Conservation (phyloP, 1,140 invertebrate species). For the Drosophila watanabei region DNA sequence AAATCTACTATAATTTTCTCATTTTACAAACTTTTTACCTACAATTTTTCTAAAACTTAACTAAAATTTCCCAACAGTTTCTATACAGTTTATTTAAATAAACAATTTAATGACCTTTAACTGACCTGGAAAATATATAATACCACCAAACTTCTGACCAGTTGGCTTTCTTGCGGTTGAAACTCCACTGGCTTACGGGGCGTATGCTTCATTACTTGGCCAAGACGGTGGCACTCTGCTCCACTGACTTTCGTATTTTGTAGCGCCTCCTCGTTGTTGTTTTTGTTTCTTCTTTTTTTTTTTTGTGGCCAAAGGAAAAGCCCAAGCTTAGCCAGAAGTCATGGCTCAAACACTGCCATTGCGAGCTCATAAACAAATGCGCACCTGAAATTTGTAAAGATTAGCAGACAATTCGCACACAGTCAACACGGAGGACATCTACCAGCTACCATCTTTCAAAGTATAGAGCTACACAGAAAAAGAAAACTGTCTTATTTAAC, state of each 20-base stretch:
- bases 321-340: slow-evolving; percentile 47
- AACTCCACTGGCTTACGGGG: neutral
- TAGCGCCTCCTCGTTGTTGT: neutral
- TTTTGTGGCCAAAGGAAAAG: slow-evolving; percentile 3
- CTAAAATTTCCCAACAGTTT: neutral
- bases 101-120: neutral
- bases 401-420: slow-evolving; percentile 81
- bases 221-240: neutral
- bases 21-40: too few species aligned
- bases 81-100: neutral
- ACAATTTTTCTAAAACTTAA: neutral
- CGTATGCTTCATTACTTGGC: slow-evolving; percentile 13
- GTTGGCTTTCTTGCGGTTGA: neutral
- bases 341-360: slow-evolving; percentile 10
- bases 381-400: slow-evolving; percentile 81
- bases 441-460: slow-evolving; percentile 24
- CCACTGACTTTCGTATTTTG: slow-evolving; percentile 1
- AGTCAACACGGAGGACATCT: slow-evolving; percentile 54
- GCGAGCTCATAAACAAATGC: slow-evolving; percentile 68
- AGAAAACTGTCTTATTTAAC: neutral
- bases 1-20: too few species aligned
- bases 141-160: neutral
- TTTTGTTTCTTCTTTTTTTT: neutral
- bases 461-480: neutral
- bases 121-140: neutral